Evolutionary conservation across 2,888 invertebrate species (phyloP).

Genomic region (Hydriomena furcata): DNA sequence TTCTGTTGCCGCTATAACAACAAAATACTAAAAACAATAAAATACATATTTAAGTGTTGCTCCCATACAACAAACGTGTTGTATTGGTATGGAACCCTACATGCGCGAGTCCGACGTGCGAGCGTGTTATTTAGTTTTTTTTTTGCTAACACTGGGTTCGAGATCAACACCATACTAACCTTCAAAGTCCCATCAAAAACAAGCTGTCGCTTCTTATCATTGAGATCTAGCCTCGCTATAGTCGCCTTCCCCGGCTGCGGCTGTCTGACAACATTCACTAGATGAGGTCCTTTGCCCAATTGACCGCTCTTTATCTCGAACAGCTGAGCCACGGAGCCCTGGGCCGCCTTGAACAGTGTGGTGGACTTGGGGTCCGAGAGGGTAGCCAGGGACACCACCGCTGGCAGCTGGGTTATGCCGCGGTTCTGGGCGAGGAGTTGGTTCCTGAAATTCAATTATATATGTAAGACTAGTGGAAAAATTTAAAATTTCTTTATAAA

Average conservation of each 20-base stretch:
- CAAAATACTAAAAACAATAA: no score
- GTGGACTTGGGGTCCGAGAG: slow-evolving; percentile 56
- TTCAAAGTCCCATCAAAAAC: slow-evolving; percentile 44
- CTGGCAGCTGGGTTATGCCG: slow-evolving; percentile 47
- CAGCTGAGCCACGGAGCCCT: slow-evolving; percentile 66
- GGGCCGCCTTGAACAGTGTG: slow-evolving; percentile 59
- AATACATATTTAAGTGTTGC: no score
- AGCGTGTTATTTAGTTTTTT: no score
- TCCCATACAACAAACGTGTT: no score
- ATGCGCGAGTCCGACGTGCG: no score
- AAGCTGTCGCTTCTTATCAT: slow-evolving; percentile 58
- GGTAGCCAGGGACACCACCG: slow-evolving; percentile 66
- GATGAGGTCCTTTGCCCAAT: slow-evolving; percentile 66
- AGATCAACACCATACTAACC: slow-evolving; percentile 12
- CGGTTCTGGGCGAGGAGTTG: slow-evolving; percentile 62
- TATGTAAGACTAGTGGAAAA: no score
- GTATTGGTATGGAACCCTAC: no score
- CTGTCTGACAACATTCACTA: slow-evolving; percentile 72
- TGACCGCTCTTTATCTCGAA: slow-evolving; percentile 72
- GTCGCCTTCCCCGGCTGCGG: slow-evolving; percentile 59
- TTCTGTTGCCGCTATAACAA: no score
- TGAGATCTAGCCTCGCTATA: slow-evolving; percentile 52
- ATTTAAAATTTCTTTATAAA: no score
- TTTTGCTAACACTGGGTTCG: no score
- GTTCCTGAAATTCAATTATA: slow-evolving; percentile 38